Percentiles rank a stretch among this genome's conserved stretches.
These are phyloP conservation scores for Microctenopoma stevenorrisi DNA, from an alignment of 2,797 vertebrate species.

Conservation along the genomic window DNA sequence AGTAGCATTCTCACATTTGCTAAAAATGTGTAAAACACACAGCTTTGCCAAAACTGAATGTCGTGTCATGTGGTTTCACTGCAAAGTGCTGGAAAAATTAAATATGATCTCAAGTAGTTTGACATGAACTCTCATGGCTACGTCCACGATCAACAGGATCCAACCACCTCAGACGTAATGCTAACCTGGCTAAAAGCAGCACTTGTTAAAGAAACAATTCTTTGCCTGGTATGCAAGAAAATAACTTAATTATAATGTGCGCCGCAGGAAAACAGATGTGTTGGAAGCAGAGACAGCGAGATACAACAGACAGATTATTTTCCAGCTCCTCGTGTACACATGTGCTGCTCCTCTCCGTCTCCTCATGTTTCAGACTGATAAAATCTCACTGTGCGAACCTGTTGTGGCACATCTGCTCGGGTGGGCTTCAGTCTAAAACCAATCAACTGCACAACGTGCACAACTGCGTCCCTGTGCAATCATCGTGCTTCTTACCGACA, in stretches of 20 bases:
- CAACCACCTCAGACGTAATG: not conserved
- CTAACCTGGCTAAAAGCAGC: not conserved
- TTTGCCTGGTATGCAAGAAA: not conserved
- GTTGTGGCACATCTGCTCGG: constrained; percentile 63
- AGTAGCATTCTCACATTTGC: no score
- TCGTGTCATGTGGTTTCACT: no score
- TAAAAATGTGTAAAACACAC: no score
- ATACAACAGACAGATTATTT: constrained; percentile 25
- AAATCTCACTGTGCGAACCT: constrained; percentile 59
- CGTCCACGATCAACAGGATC: no score
- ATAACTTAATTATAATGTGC: constrained; percentile 1
- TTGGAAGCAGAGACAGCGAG: constrained; percentile 8
- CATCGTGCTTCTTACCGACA: constrained; percentile 71
- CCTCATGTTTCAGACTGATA: constrained; percentile 21
- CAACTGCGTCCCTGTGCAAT: constrained; percentile 71
- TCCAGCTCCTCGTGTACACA: constrained; percentile 7
- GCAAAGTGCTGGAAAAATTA: no score
- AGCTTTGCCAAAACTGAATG: no score
- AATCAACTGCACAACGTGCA: constrained; percentile 65
- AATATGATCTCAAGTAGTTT: no score
- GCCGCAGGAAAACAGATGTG: constrained; percentile 15
- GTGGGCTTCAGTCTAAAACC: constrained; percentile 57
- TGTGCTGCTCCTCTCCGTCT: not conserved
- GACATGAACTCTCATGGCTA: no score
- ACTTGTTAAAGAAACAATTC: not conserved